Evolutionary conservation across 2,113 vertebrate species (phyloP).

Genomic region (Rynchops niger): DNA sequence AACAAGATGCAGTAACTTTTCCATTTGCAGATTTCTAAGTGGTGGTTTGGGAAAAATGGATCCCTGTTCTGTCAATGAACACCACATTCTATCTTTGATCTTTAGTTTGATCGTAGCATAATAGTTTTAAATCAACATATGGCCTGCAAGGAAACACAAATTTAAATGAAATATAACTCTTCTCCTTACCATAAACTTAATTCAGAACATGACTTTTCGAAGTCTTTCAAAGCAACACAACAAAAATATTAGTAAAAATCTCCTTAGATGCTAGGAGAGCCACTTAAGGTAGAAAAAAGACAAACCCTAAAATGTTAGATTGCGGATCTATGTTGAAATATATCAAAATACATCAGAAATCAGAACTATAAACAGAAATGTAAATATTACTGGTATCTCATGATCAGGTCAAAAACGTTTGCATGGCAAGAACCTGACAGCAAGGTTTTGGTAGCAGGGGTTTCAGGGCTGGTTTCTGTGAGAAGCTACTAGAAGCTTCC

Average conservation of each 20-base stretch:
- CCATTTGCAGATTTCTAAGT: neutral
- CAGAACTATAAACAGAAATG: neutral
- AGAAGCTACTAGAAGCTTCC: neutral
- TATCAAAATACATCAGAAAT: neutral
- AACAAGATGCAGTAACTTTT: neutral
- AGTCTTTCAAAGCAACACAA: neutral
- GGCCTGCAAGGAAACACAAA: neutral
- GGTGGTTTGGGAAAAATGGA: neutral
- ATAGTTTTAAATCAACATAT: neutral
- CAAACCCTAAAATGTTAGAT: neutral
- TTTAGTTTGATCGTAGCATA: neutral
- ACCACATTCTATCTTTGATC: neutral
- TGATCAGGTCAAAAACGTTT: neutral
- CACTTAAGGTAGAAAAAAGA: neutral
- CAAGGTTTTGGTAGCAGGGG: neutral
- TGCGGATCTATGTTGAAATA: neutral
- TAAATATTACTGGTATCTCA: neutral
- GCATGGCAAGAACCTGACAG: neutral
- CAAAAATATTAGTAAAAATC: neutral
- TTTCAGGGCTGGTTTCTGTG: neutral
- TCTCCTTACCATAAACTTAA: neutral
- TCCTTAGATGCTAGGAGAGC: neutral
- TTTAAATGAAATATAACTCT: neutral
- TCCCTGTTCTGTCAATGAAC: neutral
- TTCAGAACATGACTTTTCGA: neutral